Evolutionary conservation across 1,140 invertebrate genomes (phyloP), one percentile per base, ranked within the genome.

Genomic region (Drosophila neocordata): DNA sequence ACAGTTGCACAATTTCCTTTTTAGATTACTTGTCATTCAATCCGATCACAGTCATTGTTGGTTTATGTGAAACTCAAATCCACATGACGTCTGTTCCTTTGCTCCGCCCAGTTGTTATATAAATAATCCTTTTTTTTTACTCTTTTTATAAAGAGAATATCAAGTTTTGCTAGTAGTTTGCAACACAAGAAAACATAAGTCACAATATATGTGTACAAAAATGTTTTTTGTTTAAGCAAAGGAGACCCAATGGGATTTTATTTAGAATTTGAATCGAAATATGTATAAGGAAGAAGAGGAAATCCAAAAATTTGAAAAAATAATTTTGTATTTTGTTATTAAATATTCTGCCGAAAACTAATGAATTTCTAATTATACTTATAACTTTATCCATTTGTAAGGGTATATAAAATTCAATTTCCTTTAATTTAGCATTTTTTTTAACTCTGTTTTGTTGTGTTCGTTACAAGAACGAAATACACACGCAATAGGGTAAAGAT

Each of bases 51-150:
- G 58, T 41, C 35, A 35, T 76, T 76, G 65, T 76, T 70, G 41
- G 73, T 5, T 64, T 27, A 59, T 44, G 31, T 13, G 34, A 62
- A 61, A 60, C 20, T 38, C 15, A n/a, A 18, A 8, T 11, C 41
- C 41, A 65, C 73, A 61, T 57, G 61, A 61, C 27, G 41, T 56
- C 15, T 53, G 22, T 55, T 8, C 22, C 35, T 41, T 9, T 20
- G 35, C 22, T 59, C 53, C 27, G 7, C 56, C 34, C 53, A 64
- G 61, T 69, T 67, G 44, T 79, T 85, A 77, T 80, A 78, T 73
- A 85, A 85, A 85, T 80, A 80, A 73, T 70, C 60, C 44, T 63
- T 41, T 73, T 4, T 4, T 51, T 41, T 37, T 38, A 53, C 65
- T 48, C 41, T 48, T 48, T 48, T 18, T 6, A 31, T 11, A 20